These are phyloP conservation scores for Campaea margaritaria DNA, from an alignment of 2,888 invertebrate genomes.

Conservation along the genomic window DNA sequence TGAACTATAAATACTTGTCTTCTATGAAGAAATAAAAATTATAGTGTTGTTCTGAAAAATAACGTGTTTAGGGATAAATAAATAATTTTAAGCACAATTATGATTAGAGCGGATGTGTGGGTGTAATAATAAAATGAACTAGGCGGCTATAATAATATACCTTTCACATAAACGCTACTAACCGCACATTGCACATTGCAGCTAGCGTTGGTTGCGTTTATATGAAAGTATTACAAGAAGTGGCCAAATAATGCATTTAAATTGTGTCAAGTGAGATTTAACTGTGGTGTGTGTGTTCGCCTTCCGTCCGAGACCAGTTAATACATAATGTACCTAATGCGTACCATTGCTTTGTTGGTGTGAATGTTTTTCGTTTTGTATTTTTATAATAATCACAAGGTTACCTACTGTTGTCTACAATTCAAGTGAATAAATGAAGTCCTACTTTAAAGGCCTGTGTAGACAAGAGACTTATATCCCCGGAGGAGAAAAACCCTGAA, in stretches of 20 bases:
- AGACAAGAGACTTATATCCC: neutral
- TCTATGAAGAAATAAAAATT: conserved; percentile 28
- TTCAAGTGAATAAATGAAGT: too few species aligned
- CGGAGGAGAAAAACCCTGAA: too few species aligned
- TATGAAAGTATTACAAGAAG: conserved; percentile 14
- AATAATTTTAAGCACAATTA: conserved; percentile 9
- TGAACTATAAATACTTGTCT: conserved; percentile 26
- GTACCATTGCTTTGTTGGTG: conserved; percentile 44
- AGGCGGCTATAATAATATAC: conserved; percentile 17
- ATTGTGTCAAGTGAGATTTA: conserved; percentile 64
- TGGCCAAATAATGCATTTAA: conserved; percentile 71
- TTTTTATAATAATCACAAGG: conserved; percentile 19
- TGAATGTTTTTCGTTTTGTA: conserved; percentile 42
- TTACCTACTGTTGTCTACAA: too few species aligned
- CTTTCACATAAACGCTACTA: conserved; percentile 6
- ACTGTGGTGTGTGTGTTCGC: conserved; percentile 49
- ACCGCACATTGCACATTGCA: too few species aligned
- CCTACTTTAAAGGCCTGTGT: too few species aligned
- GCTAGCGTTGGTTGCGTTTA: neutral
- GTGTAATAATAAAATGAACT: conserved; percentile 21
- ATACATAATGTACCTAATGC: conserved; percentile 39
- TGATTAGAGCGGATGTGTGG: neutral
- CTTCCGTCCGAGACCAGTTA: conserved; percentile 60
- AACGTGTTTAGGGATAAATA: conserved; percentile 7
- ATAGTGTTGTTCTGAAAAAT: conserved; percentile 9